Percentiles rank a stretch among this genome's conserved stretches.
Evolutionary conservation across 2,113 vertebrate species (phyloP).

Genomic region (Tetrax tetrax): DNA sequence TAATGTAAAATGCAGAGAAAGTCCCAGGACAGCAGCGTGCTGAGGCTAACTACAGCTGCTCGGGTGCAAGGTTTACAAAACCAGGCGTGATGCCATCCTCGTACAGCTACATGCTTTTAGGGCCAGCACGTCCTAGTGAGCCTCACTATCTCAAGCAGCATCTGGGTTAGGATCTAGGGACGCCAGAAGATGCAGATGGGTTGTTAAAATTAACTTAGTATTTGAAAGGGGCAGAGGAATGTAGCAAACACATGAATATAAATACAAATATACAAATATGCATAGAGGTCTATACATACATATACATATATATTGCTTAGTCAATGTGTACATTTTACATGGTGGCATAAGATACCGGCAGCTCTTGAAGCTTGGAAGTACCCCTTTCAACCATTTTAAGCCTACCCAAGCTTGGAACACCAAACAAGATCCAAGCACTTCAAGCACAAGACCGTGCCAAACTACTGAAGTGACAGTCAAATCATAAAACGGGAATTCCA

Average conservation of each 20-base stretch:
- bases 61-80: no score
- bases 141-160: not conserved
- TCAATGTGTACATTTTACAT: not conserved
- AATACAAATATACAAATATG: not conserved
- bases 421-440: not conserved
- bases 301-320: accelerated
- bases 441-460: not conserved
- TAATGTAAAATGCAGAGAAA: conserved; percentile 17
- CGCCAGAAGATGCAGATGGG: not conserved
- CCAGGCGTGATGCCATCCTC: not conserved
- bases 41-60: not conserved
- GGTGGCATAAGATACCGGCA: not conserved
- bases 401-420: not conserved
- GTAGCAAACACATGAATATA: not conserved
- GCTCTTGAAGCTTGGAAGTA: not conserved
- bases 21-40: not conserved
- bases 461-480: not conserved
- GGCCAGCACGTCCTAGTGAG: accelerated
- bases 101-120: accelerated
- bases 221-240: not conserved
- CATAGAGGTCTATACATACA: accelerated
- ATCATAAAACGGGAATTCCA: accelerated
- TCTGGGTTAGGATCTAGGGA: not conserved
- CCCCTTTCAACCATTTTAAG: not conserved
- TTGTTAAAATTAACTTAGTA: not conserved